Percentiles rank a stretch among this genome's conserved stretches.
Conservation (phyloP, 2,797 vertebrate species). For the Sebastes nivosus region DNA sequence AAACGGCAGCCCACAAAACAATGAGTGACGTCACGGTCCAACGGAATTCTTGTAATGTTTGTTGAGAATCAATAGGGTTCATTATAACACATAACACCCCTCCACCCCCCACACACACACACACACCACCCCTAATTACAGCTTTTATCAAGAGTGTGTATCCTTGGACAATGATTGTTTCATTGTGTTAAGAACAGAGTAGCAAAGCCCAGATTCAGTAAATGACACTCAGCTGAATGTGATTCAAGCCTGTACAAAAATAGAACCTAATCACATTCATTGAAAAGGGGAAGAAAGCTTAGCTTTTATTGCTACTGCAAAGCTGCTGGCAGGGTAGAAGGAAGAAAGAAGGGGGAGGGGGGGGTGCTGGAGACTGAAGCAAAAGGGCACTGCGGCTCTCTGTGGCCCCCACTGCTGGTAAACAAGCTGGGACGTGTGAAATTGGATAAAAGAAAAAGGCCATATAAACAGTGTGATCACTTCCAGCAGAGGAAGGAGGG, state of each 20-base stretch:
- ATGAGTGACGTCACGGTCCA: too few species aligned
- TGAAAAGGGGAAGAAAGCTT: constrained; percentile 38
- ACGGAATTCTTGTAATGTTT: too few species aligned
- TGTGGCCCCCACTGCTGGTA: constrained; percentile 53
- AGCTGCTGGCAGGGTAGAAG: constrained; percentile 27
- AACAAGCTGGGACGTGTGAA: constrained; percentile 65
- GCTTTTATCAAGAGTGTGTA: neutral
- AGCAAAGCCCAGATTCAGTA: constrained; percentile 16
- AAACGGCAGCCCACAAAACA: too few species aligned
- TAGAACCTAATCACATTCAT: constrained; percentile 57
- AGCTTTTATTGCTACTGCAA: constrained; percentile 39
- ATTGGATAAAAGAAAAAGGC: constrained; percentile 66
- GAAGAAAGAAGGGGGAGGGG: neutral
- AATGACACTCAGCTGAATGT: constrained; percentile 21
- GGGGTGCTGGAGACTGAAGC: constrained; percentile 23
- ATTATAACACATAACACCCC: neutral
- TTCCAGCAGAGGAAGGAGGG: constrained; percentile 39
- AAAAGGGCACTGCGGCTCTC: constrained; percentile 48
- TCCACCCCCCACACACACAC: neutral
- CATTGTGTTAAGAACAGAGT: neutral
- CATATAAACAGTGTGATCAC: constrained; percentile 60
- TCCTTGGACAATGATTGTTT: neutral
- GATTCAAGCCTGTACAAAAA: constrained; percentile 38
- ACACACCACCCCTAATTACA: neutral
- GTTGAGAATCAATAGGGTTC: too few species aligned